Conservation (phyloP, 2,888 invertebrate genomes). For the Cephus sareptanus region DNA sequence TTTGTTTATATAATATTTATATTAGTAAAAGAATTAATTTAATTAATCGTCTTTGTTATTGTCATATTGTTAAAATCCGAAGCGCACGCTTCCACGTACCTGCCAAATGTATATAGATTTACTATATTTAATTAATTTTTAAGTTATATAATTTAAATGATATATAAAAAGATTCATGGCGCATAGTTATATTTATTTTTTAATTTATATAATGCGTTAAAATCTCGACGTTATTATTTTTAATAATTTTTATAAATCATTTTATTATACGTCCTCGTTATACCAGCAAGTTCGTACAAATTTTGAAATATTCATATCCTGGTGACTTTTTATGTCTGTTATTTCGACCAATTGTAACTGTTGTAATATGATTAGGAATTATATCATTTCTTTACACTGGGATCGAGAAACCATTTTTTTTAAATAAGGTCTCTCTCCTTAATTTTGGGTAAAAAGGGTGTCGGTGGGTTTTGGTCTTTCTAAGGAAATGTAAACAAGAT, state of each 20-base stretch:
- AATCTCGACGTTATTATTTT: neutral
- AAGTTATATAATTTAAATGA: constrained; percentile 4
- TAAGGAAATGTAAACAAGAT: neutral
- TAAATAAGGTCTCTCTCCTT: neutral
- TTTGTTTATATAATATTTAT: neutral
- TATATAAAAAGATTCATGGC: neutral
- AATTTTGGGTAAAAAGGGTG: neutral
- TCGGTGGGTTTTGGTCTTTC: neutral
- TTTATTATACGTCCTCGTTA: neutral
- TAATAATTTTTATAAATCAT: neutral
- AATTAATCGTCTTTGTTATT: neutral
- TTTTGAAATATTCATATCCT: neutral
- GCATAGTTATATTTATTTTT: neutral
- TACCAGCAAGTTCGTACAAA: neutral
- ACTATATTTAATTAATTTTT: constrained; percentile 14
- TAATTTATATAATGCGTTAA: neutral
- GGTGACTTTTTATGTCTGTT: neutral
- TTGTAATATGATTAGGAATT: neutral
- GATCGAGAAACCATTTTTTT: neutral
- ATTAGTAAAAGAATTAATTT: neutral
- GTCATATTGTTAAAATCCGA: constrained; percentile 26
- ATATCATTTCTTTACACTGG: neutral
- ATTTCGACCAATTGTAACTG: neutral
- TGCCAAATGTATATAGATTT: constrained; percentile 43
- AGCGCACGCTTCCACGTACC: constrained; percentile 57